Percentiles rank a stretch among this genome's conserved stretches.
phyloP scores from a whole-genome alignment of 2,888 invertebrate species.

The Tortrix viridana region DNA sequence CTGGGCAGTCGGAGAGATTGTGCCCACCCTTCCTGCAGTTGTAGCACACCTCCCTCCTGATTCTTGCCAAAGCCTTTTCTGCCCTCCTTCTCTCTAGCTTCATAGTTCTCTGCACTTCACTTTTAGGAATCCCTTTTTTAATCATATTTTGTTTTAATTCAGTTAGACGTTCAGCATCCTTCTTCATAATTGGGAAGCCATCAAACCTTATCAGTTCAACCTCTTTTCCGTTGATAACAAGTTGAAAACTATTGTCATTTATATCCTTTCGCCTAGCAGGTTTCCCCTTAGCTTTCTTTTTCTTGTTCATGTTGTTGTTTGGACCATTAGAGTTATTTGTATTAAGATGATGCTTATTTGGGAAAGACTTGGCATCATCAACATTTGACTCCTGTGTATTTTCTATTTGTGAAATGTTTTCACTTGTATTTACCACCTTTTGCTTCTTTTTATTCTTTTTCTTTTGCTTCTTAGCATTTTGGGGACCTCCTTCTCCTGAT shows the following conservation, averaged over 20 bases:
- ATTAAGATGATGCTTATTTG: slow-evolving; percentile 14
- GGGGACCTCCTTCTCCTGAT: slow-evolving; percentile 1
- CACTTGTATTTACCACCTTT: slow-evolving; percentile 1
- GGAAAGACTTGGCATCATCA: slow-evolving; percentile 3
- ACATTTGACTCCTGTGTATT: slow-evolving; percentile 3
- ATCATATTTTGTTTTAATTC: slow-evolving; percentile 86
- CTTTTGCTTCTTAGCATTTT: slow-evolving; percentile 41
- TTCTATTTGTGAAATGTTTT: slow-evolving; percentile 2
- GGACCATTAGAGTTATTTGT: slow-evolving; percentile 33
- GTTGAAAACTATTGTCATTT: slow-evolving; percentile 73
- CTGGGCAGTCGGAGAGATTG: slow-evolving; percentile 91
- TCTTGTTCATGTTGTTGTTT: slow-evolving; percentile 46
- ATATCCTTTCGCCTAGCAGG: slow-evolving; percentile 74
- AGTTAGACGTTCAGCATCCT: slow-evolving; percentile 86
- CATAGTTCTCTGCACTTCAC: slow-evolving; percentile 86
- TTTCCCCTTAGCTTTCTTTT: slow-evolving; percentile 55
- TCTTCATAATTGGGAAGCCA: slow-evolving; percentile 89
- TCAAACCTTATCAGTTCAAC: slow-evolving; percentile 86
- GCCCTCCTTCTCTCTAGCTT: slow-evolving; percentile 88
- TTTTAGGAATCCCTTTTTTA: slow-evolving; percentile 87
- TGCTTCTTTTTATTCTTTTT: slow-evolving; percentile 44
- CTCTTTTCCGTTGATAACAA: slow-evolving; percentile 86
- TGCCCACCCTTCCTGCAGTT: slow-evolving; percentile 92
- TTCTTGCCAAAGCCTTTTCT: slow-evolving; percentile 87
- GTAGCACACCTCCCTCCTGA: slow-evolving; percentile 90